Evolutionary conservation across 2,888 invertebrate genomes (phyloP), one percentile per base, ranked within the genome.

Genomic region (Magallana nippona): DNA sequence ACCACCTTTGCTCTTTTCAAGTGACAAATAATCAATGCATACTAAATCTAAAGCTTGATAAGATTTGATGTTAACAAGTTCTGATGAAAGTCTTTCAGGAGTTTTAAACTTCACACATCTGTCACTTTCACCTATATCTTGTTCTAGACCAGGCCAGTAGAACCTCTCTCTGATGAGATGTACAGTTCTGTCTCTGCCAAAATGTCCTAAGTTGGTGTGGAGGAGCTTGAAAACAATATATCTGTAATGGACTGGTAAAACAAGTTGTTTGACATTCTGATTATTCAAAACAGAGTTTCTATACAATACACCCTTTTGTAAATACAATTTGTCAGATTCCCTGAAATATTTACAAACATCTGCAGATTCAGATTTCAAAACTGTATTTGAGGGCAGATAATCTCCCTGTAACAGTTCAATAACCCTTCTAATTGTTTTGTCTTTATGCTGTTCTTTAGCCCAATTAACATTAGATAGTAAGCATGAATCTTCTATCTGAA

Each of bases 311-410:
- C 44, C 10, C 8, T 44, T 44, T 8, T 44, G 44, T 44, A 63
- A 11, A 19, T 11, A 63, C 62, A 63, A 63, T 11, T 19, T 63
- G 5, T 19, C 19, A 11, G 19, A 19, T 19, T 63, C 62, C 22
- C 62, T 63, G 5, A 63, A 63, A 63, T 19, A 63, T 19, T 19
- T 63, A 63, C 62, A 19, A n/a, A 63, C 62, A 19, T 63, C 62
- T 63, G 19, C 11, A 11, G 62, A 63, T 63, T 63, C 62, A 19
- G 62, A 17, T 63, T 63, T 63, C 17, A 63, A 2, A 10, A 5
- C 19, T 17, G 62, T 22, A 10, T 17, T 63, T 19, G 62, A 19
- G 22, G 19, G 62, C 5, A 63, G 11, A 63, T 19, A 63, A 11
- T 63, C 19, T 11, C 11, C 19, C 19, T 19, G n/a, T 19, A 63